A percentile compares a stretch with the other conserved stretches of the same genome.
phyloP scores from a whole-genome alignment of 2,888 invertebrate genomes.

The Nomada hirtipes region DNA sequence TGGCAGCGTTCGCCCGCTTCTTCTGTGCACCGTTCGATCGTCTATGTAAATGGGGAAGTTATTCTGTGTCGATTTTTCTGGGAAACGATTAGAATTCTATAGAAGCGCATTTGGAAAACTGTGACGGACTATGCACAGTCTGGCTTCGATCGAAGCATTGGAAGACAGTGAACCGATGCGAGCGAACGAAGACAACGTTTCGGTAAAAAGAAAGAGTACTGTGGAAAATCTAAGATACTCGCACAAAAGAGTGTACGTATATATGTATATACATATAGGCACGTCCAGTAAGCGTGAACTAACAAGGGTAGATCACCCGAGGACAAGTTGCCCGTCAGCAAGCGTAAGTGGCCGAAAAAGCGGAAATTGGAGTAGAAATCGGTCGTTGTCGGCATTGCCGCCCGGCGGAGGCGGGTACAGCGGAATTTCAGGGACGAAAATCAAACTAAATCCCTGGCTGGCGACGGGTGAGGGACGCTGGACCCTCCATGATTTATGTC shows the following conservation, averaged over 20 bases:
- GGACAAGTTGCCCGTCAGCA: conserved; percentile 18
- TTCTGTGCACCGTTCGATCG: not conserved
- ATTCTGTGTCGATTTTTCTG: too few species aligned
- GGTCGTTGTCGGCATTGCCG: conserved; percentile 42
- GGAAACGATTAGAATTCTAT: too few species aligned
- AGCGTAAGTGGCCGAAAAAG: conserved; percentile 54
- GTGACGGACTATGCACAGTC: not conserved
- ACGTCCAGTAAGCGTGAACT: not conserved
- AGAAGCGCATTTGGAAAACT: not conserved
- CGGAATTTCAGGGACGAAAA: conserved; percentile 71
- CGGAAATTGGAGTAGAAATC: conserved; percentile 69
- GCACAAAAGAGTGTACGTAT: too few species aligned
- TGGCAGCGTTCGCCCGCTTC: not conserved
- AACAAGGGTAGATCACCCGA: conserved; percentile 14
- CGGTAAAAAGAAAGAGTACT: too few species aligned
- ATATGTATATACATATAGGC: not conserved
- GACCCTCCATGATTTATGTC: conserved; percentile 79
- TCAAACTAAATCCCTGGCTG: conserved; percentile 74
- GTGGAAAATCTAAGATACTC: too few species aligned
- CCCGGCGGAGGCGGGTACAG: conserved; percentile 30
- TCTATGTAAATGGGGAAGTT: too few species aligned
- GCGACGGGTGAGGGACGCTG: conserved; percentile 45
- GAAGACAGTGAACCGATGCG: not conserved
- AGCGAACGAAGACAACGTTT: not conserved
- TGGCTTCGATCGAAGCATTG: not conserved